A percentile compares a stretch with the other conserved stretches of the same genome.
Conservation (phyloP, 2,797 vertebrate genomes). For the Oreochromis grahami region DNA sequence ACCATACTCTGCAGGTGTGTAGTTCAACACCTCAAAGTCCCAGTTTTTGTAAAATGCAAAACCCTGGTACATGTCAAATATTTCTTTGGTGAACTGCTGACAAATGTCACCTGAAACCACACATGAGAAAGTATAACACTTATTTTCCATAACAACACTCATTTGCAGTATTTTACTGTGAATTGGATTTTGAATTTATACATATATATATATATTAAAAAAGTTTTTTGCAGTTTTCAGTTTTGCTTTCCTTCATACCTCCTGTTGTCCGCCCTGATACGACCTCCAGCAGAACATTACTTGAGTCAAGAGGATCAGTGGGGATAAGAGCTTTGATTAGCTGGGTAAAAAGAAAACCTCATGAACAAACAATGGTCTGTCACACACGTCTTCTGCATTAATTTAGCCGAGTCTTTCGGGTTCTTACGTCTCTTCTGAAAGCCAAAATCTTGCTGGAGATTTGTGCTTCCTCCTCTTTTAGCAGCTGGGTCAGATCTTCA, state of each 20-base stretch:
- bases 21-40: conserved; percentile 88
- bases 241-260: conserved; percentile 68
- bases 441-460: conserved; percentile 68
- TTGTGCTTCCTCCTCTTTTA: conserved; percentile 82
- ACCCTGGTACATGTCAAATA: conserved; percentile 93
- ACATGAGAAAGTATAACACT: background rate
- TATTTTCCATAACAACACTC: background rate
- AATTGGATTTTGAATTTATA: background rate
- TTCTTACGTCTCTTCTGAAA: conserved; percentile 80
- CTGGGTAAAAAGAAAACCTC: conserved; percentile 57
- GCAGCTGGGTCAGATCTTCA: conserved; percentile 78
- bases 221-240: background rate
- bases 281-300: conserved; percentile 85
- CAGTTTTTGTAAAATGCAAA: conserved; percentile 85
- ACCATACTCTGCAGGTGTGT: conserved; percentile 85
- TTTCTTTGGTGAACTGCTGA: conserved; percentile 92
- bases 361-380: background rate
- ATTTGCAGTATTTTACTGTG: background rate
- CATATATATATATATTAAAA: too few species aligned
- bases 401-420: rapidly evolving
- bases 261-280: conserved; percentile 92
- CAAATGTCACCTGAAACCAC: conserved; percentile 90
- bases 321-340: conserved; percentile 83
- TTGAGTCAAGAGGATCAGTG: conserved; percentile 80
- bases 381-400: background rate